phyloP scores from a whole-genome alignment of 2,888 invertebrate genomes.

The Dicyrtoma fusca region DNA sequence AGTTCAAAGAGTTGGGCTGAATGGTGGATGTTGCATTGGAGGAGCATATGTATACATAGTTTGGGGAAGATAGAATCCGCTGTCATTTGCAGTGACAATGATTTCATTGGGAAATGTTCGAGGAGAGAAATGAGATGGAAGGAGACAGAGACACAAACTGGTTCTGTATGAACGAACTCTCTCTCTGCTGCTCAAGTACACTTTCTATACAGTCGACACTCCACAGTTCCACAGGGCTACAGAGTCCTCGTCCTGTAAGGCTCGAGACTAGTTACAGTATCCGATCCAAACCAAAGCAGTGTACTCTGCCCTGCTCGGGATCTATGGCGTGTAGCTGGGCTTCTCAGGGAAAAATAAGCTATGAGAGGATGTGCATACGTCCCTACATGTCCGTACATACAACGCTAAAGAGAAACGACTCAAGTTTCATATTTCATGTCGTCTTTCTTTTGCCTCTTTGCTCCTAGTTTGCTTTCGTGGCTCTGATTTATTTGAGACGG shows the following conservation, averaged over 20 bases:
- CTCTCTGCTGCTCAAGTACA: background rate
- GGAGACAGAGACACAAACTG: constrained; percentile 14
- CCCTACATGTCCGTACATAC: too few species aligned
- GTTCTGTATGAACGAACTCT: background rate
- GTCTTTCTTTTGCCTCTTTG: constrained; percentile 21
- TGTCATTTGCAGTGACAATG: constrained; percentile 50
- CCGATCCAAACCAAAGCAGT: too few species aligned
- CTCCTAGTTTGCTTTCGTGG: constrained; percentile 14
- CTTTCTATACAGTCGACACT: too few species aligned
- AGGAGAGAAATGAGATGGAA: constrained; percentile 25
- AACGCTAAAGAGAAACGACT: constrained; percentile 17
- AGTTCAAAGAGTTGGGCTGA: constrained; percentile 8
- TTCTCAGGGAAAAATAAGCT: too few species aligned
- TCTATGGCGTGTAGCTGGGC: too few species aligned
- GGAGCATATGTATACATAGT: constrained; percentile 24
- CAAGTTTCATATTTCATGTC: constrained; percentile 35
- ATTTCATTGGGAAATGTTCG: constrained; percentile 48
- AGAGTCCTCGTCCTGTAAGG: too few species aligned
- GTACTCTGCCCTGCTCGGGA: too few species aligned
- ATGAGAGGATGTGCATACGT: too few species aligned
- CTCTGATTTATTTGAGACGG: constrained; percentile 32
- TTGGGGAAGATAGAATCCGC: constrained; percentile 30
- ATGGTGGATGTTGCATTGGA: background rate
- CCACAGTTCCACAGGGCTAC: too few species aligned
- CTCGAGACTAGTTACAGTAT: too few species aligned